These are phyloP conservation scores for Leguminivora glycinivorella DNA, from an alignment of 1,140 invertebrate genomes.

Conservation along the genomic window DNA sequence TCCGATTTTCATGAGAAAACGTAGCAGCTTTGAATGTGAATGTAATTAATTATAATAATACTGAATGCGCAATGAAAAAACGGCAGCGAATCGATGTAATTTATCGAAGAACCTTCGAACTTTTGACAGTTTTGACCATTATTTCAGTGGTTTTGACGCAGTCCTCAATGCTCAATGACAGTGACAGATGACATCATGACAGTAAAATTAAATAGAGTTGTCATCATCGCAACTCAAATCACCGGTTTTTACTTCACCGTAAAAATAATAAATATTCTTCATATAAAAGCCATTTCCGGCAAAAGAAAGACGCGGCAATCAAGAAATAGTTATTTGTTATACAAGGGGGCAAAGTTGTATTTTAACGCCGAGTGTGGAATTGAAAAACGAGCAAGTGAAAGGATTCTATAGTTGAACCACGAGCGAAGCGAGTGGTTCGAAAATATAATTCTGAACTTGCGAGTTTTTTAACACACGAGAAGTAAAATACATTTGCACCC, in stretches of 20 bases:
- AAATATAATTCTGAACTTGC: too few species aligned
- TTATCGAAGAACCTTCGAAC: conserved; percentile 41
- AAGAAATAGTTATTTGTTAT: too few species aligned
- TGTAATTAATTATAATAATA: not conserved
- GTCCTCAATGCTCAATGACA: not conserved
- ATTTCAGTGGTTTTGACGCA: too few species aligned
- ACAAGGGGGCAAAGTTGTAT: too few species aligned
- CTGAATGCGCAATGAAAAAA: conserved; percentile 17
- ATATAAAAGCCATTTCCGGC: too few species aligned
- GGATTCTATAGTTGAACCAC: too few species aligned
- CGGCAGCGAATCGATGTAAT: conserved; percentile 10
- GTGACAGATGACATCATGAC: conserved; percentile 8
- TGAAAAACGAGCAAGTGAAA: too few species aligned
- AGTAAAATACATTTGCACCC: too few species aligned
- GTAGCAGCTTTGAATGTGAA: not conserved
- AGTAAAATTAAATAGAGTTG: not conserved
- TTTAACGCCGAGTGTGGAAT: too few species aligned
- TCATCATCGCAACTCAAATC: not conserved
- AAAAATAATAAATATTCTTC: not conserved
- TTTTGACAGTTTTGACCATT: conserved; percentile 36
- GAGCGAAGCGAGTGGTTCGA: too few species aligned
- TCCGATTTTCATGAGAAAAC: not conserved
- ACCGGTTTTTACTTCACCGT: not conserved
- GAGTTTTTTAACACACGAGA: too few species aligned
- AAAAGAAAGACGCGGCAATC: too few species aligned